phyloP scores from a whole-genome alignment of 1,140 invertebrate genomes.

The Lasioglossum baleicum region DNA sequence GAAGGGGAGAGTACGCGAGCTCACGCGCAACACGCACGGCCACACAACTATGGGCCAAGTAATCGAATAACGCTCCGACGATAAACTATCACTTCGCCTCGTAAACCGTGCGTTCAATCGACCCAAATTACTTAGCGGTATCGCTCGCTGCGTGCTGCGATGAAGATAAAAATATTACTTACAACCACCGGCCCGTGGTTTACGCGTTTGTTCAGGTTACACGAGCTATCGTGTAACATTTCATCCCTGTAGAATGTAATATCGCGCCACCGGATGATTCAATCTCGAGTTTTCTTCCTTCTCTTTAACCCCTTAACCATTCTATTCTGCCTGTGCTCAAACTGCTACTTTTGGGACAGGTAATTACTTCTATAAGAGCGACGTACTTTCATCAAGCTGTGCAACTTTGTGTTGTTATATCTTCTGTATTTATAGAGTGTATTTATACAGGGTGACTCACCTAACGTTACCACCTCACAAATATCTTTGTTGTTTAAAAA shows the following conservation, averaged over 20 bases:
- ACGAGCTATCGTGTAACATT: background rate
- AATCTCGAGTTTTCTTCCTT: too few species aligned
- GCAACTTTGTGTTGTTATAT: too few species aligned
- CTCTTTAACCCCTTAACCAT: too few species aligned
- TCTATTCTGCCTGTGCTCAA: too few species aligned
- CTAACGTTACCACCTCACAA: too few species aligned
- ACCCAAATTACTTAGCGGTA: conserved; percentile 44
- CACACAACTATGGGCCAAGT: conserved; percentile 23
- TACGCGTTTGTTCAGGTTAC: background rate
- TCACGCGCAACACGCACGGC: background rate
- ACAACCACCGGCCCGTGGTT: background rate
- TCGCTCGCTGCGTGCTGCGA: background rate
- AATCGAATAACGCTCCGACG: conserved; percentile 40
- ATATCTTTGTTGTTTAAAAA: too few species aligned
- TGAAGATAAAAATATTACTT: conserved; percentile 11
- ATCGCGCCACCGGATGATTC: too few species aligned
- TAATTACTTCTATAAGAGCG: too few species aligned
- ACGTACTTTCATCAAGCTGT: too few species aligned
- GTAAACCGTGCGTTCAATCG: conserved; percentile 31
- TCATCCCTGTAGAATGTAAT: background rate
- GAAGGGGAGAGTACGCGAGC: background rate
- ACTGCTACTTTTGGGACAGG: too few species aligned
- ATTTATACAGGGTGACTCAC: too few species aligned
- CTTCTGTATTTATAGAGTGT: too few species aligned
- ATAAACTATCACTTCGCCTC: conserved; percentile 34